A percentile compares a stretch with the other conserved stretches of the same genome.
Conservation (phyloP, 1,140 invertebrate genomes). For the Saccostrea echinata region DNA sequence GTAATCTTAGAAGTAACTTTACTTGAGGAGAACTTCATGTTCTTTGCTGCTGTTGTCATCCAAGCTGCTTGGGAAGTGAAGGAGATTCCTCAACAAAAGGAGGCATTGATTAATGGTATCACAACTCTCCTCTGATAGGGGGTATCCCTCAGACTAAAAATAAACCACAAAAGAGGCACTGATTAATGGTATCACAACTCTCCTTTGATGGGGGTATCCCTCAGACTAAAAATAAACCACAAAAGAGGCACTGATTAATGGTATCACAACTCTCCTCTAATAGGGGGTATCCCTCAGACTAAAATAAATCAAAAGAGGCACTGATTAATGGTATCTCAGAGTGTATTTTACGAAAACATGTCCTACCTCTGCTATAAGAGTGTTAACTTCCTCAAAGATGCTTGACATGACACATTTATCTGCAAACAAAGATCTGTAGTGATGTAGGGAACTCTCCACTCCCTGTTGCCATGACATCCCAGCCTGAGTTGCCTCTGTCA, state of each 20-base stretch:
- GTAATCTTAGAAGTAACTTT: not conserved
- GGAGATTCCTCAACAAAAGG: conserved; percentile 63
- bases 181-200: conserved; percentile 60
- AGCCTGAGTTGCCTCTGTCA: conserved; percentile 22
- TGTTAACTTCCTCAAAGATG: conserved; percentile 52
- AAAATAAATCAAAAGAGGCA: not conserved
- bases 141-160: conserved; percentile 38
- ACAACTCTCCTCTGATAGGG: conserved; percentile 51
- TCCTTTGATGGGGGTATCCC: no score
- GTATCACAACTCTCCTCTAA: no score
- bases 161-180: conserved; percentile 47
- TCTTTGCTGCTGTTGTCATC: conserved; percentile 27
- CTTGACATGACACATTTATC: conserved; percentile 58
- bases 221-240: no score
- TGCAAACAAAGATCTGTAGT: conserved; percentile 54
- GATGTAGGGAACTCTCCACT: conserved; percentile 49
- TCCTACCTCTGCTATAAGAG: conserved; percentile 57
- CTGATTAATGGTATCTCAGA: no score
- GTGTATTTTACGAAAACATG: not conserved
- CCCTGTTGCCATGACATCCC: conserved; percentile 51
- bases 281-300: no score
- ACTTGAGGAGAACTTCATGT: conserved; percentile 62
- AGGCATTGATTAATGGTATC: conserved; percentile 64
- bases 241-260: no score
- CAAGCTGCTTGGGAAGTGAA: conserved; percentile 54